phyloP scores from a whole-genome alignment of 1,140 invertebrate genomes.

The Idris sp. region DNA sequence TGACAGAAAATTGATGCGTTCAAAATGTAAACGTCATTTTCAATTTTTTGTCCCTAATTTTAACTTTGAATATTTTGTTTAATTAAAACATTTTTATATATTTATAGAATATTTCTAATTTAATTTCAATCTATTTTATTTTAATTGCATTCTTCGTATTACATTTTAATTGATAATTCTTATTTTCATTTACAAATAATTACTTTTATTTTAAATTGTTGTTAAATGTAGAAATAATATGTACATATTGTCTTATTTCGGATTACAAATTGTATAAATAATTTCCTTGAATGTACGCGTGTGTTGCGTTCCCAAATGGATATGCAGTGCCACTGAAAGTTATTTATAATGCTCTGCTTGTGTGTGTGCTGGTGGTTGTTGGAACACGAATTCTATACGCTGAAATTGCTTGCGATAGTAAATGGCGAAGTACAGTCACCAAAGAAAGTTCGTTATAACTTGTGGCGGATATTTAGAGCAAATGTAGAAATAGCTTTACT shows the following conservation, averaged over 20 bases:
- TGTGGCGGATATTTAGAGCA: conserved; percentile 45
- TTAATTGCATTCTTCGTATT: no score
- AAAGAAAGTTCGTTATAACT: conserved; percentile 47
- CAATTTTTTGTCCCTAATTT: no score
- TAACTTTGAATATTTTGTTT: no score
- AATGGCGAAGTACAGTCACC: conserved; percentile 42
- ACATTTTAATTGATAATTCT: no score
- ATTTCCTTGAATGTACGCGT: conserved; percentile 59
- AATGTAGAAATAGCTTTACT: conserved; percentile 35
- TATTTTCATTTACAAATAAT: no score
- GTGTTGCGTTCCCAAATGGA: conserved; percentile 53
- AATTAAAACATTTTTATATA: no score
- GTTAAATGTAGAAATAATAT: no score
- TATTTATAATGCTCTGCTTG: conserved; percentile 64
- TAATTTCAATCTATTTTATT: no score
- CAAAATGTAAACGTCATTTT: conserved; percentile 8
- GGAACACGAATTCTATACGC: conserved; percentile 63
- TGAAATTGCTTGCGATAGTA: conserved; percentile 59
- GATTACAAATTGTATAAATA: conserved; percentile 54
- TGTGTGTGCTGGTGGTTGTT: conserved; percentile 58
- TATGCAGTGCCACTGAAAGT: conserved; percentile 64
- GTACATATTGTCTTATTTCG: conserved; percentile 47
- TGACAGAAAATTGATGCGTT: conserved; percentile 19
- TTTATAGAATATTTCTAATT: no score
- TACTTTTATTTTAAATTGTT: no score